Base-by-base conservation (phyloP, 1,140 invertebrate species). In the Platyura marginata region DNA sequence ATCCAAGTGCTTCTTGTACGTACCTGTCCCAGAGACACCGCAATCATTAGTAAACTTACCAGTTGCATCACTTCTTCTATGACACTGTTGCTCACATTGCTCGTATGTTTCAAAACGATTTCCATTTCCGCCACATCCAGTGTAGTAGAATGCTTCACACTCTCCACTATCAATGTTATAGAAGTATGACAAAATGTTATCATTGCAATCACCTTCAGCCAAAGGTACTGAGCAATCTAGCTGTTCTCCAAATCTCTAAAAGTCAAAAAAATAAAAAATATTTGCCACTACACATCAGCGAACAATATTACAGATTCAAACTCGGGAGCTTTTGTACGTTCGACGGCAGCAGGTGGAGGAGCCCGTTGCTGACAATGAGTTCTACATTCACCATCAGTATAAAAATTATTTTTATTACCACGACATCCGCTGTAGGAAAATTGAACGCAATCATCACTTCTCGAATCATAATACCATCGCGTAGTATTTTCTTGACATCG, bases 121-220 rank as follows among this genome's bases (percentile, higher is more conserved):
- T 3, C 70, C 76, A 56, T 96, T 97, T 29, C 92, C 91, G 1
- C 82, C 82, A 58, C 89, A 94, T 22, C 91, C 89, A 21, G 91
- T 88, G 57, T 93, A 96, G 85, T 88, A 94, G 65, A 96, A 97
- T 37, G 85, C 67, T 0, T 80, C 79, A 57, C 93, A 96, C 13
- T 81, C 81, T n/a, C 87, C 88, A 59, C 92, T 92, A 16, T 77
- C 69, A 44, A 75, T 76, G 52, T 95, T 85, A 56, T 80, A 96
- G 71, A 75, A 92, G 81, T 85, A 95, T 51, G 81, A 77, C 40
- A 90, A 79, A 0, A 80, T 79, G 62, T 80, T 93, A 54, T 92
- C 84, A 19, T 73, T 65, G 53, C 88, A 91, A 1, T 70, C 51
- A 1, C 89, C 89, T 9, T 77, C 69, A 46, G 90, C 85, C 47